Conservation (phyloP, 2,888 invertebrate species). For the Morpho achilles region DNA sequence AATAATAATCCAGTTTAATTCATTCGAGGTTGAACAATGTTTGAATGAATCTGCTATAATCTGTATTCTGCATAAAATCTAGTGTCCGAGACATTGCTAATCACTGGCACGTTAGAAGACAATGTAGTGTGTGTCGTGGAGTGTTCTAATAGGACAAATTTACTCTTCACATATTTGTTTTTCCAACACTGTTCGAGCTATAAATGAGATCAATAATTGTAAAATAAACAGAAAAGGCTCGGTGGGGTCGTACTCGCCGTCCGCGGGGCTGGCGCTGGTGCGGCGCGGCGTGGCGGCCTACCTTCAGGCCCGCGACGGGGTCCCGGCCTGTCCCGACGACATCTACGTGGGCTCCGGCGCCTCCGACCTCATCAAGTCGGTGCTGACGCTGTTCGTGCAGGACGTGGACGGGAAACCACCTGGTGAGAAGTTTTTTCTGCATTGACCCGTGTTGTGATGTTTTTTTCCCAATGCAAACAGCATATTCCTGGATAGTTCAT, state of each 20-base stretch:
- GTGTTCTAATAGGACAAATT: no score
- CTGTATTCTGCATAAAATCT: no score
- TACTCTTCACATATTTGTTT: not conserved
- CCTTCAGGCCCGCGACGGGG: slow-evolving; percentile 81
- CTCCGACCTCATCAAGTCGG: slow-evolving; percentile 93
- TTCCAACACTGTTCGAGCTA: slow-evolving; percentile 35
- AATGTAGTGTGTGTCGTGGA: no score
- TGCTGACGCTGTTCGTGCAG: slow-evolving; percentile 84
- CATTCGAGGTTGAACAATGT: no score
- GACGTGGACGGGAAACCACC: slow-evolving; percentile 77
- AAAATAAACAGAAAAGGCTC: slow-evolving; percentile 81
- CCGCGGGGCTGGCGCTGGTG: slow-evolving; percentile 90
- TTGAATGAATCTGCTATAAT: no score
- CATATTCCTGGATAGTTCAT: no score
- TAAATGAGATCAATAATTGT: no score
- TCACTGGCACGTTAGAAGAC: no score
- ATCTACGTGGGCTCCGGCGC: slow-evolving; percentile 94
- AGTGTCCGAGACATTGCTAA: no score
- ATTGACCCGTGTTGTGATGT: no score
- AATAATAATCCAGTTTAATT: no score
- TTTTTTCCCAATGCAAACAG: no score
- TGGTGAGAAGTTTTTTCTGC: slow-evolving; percentile 30
- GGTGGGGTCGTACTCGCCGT: slow-evolving; percentile 94
- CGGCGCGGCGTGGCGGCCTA: slow-evolving; percentile 90
- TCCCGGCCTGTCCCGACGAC: slow-evolving; percentile 86